These are phyloP conservation scores for Turnix velox DNA, from an alignment of 2,113 vertebrate species.

Conservation along the genomic window DNA sequence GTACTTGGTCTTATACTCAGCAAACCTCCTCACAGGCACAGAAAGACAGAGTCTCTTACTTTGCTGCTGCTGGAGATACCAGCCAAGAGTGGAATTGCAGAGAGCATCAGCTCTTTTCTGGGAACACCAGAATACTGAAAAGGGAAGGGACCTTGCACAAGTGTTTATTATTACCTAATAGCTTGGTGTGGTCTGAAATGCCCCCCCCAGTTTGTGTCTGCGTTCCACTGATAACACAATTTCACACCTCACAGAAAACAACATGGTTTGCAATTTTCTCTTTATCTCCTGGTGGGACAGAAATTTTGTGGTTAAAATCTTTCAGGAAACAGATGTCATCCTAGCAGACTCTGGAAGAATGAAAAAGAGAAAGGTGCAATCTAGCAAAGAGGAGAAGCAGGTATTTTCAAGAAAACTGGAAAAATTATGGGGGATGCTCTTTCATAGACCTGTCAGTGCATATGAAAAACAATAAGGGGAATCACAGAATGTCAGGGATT, in stretches of 20 bases:
- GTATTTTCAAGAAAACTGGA: not conserved
- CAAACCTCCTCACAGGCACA: no score
- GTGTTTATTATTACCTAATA: no score
- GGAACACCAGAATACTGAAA: not conserved
- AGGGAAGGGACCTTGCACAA: not conserved
- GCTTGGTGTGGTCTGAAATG: not conserved
- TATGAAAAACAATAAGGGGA: no score
- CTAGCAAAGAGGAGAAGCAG: not conserved
- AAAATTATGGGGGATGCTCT: not conserved
- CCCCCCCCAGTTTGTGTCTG: not conserved
- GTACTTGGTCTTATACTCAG: no score
- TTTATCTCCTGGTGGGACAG: not conserved
- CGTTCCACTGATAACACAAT: not conserved
- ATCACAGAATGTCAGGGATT: no score
- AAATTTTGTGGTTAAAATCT: not conserved
- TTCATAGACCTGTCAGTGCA: no score
- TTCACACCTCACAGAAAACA: not conserved
- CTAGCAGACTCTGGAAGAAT: not conserved
- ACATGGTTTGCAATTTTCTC: not conserved
- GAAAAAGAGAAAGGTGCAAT: not conserved
- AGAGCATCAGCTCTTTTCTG: not conserved
- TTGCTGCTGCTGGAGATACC: not conserved
- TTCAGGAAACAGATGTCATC: not conserved
- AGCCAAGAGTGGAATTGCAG: not conserved
- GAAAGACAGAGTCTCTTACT: not conserved